Evolutionary conservation across 2,888 invertebrate species (phyloP).

Genomic region (Melinopterus prodromus): DNA sequence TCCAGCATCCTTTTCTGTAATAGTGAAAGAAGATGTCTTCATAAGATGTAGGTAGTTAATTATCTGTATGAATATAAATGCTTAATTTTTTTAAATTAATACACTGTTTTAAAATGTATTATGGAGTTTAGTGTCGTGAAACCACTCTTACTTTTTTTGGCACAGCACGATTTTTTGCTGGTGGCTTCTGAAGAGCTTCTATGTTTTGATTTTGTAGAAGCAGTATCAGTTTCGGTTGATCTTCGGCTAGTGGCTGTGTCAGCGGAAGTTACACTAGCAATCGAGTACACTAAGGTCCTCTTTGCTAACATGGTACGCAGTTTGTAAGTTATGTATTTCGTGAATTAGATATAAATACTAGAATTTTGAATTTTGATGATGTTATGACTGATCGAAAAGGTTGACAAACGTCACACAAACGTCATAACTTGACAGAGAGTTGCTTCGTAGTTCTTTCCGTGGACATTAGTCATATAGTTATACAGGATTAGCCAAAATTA

Average conservation of each 20-base stretch:
- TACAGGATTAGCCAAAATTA: too few relatives aligned
- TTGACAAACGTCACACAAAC: neutral
- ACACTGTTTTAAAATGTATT: too few relatives aligned
- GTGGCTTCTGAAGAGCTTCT: slow-evolving; percentile 7
- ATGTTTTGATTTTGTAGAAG: neutral
- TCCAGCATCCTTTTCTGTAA: slow-evolving; percentile 8
- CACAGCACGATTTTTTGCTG: neutral
- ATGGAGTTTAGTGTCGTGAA: too few relatives aligned
- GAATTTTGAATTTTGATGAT: neutral
- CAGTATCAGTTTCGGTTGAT: neutral
- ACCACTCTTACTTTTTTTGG: neutral
- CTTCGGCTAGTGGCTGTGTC: neutral
- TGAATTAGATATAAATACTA: neutral
- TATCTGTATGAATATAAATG: too few relatives aligned
- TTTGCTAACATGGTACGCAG: slow-evolving; percentile 11
- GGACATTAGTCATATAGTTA: too few relatives aligned
- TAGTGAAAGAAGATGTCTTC: neutral
- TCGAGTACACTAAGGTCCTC: slow-evolving; percentile 13
- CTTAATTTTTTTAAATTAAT: too few relatives aligned
- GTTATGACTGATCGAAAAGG: neutral
- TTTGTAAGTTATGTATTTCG: slow-evolving; percentile 9
- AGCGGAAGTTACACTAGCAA: slow-evolving; percentile 10
- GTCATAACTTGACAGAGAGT: neutral
- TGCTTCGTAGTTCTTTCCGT: neutral
- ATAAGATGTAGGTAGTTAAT: neutral